These are phyloP conservation scores for Syngnathus rostellatus DNA, from an alignment of 2,797 vertebrate genomes.

Conservation along the genomic window DNA sequence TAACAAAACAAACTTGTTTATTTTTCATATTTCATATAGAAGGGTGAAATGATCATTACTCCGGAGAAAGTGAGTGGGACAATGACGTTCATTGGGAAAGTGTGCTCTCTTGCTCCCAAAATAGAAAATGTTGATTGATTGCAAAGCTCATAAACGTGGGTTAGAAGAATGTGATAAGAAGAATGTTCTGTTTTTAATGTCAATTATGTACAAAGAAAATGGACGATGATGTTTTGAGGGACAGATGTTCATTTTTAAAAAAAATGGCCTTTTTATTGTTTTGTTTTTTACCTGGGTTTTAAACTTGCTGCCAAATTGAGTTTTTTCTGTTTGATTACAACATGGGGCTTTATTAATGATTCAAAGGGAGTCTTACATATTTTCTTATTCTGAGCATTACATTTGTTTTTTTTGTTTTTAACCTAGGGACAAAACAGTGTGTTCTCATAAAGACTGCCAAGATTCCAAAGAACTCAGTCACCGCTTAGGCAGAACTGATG, in stretches of 20 bases:
- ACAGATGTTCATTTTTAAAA: constrained; percentile 31
- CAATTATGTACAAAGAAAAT: constrained; percentile 1
- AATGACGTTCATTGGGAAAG: background rate
- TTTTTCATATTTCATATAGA: constrained; percentile 55
- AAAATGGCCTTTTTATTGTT: too few relatives aligned
- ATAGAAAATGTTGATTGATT: background rate
- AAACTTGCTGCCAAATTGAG: background rate
- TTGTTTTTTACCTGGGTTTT: too few relatives aligned
- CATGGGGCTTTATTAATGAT: background rate
- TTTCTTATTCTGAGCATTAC: background rate
- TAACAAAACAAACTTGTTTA: constrained; percentile 36
- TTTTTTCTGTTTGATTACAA: background rate
- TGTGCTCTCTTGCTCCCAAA: background rate
- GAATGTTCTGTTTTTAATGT: background rate
- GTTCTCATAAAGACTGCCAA: background rate
- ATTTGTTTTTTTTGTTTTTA: too few relatives aligned
- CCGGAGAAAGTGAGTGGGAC: constrained; percentile 21
- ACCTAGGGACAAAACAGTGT: background rate
- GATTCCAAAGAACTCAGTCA: background rate
- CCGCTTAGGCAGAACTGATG: background rate
- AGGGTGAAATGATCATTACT: constrained; percentile 48
- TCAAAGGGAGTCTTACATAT: background rate
- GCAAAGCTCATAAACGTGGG: too few relatives aligned
- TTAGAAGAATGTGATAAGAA: background rate
- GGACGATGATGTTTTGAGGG: constrained; percentile 56